Conservation (phyloP, 2,797 vertebrate genomes). For the Liasis olivaceus region DNA sequence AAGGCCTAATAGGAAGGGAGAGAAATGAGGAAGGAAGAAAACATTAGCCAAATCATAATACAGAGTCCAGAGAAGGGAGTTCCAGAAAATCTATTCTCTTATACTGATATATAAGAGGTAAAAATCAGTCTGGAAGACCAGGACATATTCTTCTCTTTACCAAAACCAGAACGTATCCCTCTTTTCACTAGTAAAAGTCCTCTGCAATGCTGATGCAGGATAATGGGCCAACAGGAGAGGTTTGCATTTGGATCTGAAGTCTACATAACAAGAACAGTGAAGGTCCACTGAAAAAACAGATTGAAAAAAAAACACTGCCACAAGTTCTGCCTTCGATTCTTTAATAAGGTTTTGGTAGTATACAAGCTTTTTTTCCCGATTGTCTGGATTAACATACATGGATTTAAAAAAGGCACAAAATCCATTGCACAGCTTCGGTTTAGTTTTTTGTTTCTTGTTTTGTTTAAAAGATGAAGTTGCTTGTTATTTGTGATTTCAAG, state of each 20-base stretch:
- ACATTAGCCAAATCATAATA: not conserved
- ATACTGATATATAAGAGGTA: not conserved
- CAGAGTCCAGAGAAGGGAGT: not conserved
- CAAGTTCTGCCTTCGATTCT: conserved; percentile 79
- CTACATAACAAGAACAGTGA: not conserved
- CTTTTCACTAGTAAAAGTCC: not conserved
- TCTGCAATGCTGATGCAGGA: not conserved
- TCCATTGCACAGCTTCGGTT: conserved; percentile 85
- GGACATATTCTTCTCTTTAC: not conserved
- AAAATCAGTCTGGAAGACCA: not conserved
- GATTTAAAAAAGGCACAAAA: conserved; percentile 97
- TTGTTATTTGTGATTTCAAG: conserved; percentile 86
- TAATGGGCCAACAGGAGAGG: not conserved
- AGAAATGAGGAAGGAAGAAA: not conserved
- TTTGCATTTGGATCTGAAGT: not conserved
- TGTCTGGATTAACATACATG: conserved; percentile 95
- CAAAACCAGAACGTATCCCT: not conserved
- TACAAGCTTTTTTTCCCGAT: conserved; percentile 89
- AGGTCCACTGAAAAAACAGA: not conserved
- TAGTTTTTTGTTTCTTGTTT: conserved; percentile 66
- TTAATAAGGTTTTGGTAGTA: conserved; percentile 93
- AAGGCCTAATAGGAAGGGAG: not conserved
- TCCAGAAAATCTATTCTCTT: not conserved
- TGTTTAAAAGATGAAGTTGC: conserved; percentile 75
- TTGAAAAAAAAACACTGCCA: conserved; percentile 58